Evolutionary conservation across 1,140 invertebrate species (phyloP), one percentile per base, ranked within the genome.

Genomic region (Solenopsis fugax): DNA sequence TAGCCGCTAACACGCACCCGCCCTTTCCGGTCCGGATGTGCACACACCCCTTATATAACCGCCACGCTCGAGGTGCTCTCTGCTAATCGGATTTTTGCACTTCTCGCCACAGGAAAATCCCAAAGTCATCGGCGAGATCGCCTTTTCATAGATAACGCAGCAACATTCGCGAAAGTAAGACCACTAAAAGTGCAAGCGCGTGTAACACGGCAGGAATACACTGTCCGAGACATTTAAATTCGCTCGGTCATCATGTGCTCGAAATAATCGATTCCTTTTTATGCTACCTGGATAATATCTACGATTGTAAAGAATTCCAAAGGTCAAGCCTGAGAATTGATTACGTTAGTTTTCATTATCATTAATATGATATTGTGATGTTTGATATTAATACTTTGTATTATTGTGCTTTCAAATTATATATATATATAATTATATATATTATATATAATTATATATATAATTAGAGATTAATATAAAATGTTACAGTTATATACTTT

Each of bases 81-180:
- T 62, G 41, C 76, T 92, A 92, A 92, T 92, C 90, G 91, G 90
- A 92, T 92, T 92, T 89, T 90, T 88, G 58, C 77, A 69, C 81
- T 52, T 71, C 62, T 2, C 48, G n/a, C 50, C 13, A 41, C 45
- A 71, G 81, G 52, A 54, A 62, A 82, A 65, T 13, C 75, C 37
- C 84, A 45, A 81, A 75, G 54, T 60, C 58, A 24, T 69, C 9
- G 45, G 29, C 71, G 87, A 91, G 88, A 91, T 91, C 85, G 87
- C 75, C 52, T 88, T 69, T 82, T 91, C 87, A 29, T 64, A 80
- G 90, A 91, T 92, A 91, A 85, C 78, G 80, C 80, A 62, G 34
- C 76, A 50, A 29, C 34, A 62, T 52, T 65, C 56, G 21, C 77
- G 80, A 71, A 64, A 80, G 56, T 62, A n/a, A 29, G 73, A 21